phyloP scores from a whole-genome alignment of 35 echinoderm and acorn worm genomes.

The Nesometra sesokonis region DNA sequence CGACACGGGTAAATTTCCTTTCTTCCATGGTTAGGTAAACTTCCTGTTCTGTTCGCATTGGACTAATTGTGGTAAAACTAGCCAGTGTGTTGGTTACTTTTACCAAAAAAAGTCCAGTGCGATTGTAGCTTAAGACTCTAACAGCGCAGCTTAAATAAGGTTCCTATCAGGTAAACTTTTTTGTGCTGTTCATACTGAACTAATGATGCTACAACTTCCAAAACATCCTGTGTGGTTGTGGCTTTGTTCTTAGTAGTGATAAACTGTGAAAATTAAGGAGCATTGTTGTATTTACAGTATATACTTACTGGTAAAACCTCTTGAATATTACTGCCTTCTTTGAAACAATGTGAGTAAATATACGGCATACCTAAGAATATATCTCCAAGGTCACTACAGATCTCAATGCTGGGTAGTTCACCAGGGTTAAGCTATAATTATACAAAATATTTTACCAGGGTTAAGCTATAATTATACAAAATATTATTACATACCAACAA shows the following conservation, averaged over 20 bases:
- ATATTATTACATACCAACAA: too few species aligned
- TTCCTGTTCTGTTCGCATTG: too few species aligned
- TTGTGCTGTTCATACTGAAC: not conserved
- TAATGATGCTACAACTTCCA: not conserved
- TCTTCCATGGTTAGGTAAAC: too few species aligned
- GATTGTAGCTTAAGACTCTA: too few species aligned
- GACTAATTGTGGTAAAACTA: too few species aligned
- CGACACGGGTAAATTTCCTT: too few species aligned
- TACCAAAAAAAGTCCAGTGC: too few species aligned
- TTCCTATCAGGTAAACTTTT: not conserved
- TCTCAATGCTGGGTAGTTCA: slow-evolving; percentile 70
- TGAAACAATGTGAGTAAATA: slow-evolving; percentile 44
- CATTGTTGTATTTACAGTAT: too few species aligned
- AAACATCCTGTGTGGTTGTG: not conserved
- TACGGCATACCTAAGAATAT: slow-evolving; percentile 73
- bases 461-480: too few species aligned
- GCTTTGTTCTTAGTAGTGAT: not conserved
- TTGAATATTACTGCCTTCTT: slow-evolving; percentile 25
- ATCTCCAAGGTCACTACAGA: slow-evolving; percentile 64
- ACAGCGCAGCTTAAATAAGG: not conserved
- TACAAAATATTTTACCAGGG: slow-evolving; percentile 56
- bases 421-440: slow-evolving; percentile 37
- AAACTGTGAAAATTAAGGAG: too few species aligned
- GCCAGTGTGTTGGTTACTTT: too few species aligned
- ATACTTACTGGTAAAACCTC: slow-evolving; percentile 47